Conservation (phyloP, 1,140 invertebrate species). For the Pseudomyrmex dendroicus region DNA sequence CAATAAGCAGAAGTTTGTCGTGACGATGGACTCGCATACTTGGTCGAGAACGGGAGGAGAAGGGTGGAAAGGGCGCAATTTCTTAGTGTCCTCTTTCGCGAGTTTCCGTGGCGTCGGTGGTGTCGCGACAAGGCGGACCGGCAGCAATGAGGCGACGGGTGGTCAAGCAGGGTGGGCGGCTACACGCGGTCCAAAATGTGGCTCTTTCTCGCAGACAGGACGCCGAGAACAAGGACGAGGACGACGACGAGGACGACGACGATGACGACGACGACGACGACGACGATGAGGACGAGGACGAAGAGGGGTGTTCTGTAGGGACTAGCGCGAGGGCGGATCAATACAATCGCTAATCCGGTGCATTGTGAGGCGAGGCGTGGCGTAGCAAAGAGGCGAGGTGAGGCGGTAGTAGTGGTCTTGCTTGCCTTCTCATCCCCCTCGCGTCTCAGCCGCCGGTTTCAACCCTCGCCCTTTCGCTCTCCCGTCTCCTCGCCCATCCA, state of each 20-base stretch:
- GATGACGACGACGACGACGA: constrained; percentile 67
- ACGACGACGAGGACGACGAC: constrained; percentile 48
- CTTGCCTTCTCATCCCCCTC: constrained; percentile 75
- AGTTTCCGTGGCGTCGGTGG: too few relatives aligned
- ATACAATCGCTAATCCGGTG: constrained; percentile 85
- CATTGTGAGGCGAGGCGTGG: constrained; percentile 83
- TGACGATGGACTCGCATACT: constrained; percentile 54
- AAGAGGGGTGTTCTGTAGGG: constrained; percentile 76
- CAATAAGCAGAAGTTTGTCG: constrained; percentile 12
- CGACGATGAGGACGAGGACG: constrained; percentile 37
- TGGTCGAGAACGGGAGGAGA: constrained; percentile 18
- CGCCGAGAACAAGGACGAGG: constrained; percentile 69
- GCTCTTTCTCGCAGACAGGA: constrained; percentile 76
- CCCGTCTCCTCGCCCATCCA: constrained; percentile 22
- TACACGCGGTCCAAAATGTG: constrained; percentile 78
- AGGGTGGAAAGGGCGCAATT: constrained; percentile 24
- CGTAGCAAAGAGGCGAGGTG: constrained; percentile 82
- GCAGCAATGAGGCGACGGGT: constrained; percentile 45
- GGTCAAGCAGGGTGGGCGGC: constrained; percentile 64
- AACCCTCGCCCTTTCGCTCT: constrained; percentile 61
- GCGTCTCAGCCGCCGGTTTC: constrained; percentile 72
- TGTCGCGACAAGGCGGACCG: constrained; percentile 69
- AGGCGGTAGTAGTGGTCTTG: constrained; percentile 78
- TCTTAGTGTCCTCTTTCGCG: constrained; percentile 58
- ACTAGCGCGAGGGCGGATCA: constrained; percentile 85